A percentile compares a stretch with the other conserved stretches of the same genome.
Conservation (phyloP, 2,797 vertebrate species). For the Microctenopoma steveboyesi region DNA sequence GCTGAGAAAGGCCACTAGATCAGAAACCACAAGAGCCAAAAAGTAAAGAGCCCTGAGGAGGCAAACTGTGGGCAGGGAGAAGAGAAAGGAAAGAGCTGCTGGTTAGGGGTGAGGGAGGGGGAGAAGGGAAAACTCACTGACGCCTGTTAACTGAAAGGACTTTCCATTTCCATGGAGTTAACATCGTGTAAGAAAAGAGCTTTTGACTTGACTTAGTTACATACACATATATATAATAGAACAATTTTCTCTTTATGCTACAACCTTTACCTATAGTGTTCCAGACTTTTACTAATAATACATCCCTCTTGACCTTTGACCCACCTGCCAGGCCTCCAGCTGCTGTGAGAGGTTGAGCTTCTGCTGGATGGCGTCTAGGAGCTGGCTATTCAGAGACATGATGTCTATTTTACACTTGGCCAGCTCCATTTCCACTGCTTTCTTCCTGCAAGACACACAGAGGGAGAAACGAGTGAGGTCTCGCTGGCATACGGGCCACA, state of each 20-base stretch:
- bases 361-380: conserved; percentile 98
- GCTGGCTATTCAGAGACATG: conserved; percentile 97
- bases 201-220: too few relatives aligned
- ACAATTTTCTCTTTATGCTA: background rate
- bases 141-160: conserved; percentile 22
- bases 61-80: conserved; percentile 84
- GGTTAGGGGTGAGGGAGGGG: conserved; percentile 79
- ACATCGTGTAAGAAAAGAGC: too few relatives aligned
- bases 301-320: conserved; percentile 31
- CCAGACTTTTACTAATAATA: background rate
- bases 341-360: conserved; percentile 98
- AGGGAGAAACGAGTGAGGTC: background rate
- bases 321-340: conserved; percentile 99
- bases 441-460: conserved; percentile 86
- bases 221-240: background rate
- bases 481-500: background rate
- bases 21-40: conserved; percentile 99
- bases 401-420: conserved; percentile 97
- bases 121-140: conserved; percentile 67
- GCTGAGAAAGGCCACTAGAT: conserved; percentile 99
- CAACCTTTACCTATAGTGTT: background rate
- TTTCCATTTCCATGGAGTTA: too few relatives aligned
- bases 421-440: conserved; percentile 94
- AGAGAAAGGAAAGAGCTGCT: conserved; percentile 82
- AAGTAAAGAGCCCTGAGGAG: conserved; percentile 94